A percentile compares a stretch with the other conserved stretches of the same genome.
These are phyloP conservation scores for Scaptomyza parva DNA, from an alignment of 2,888 invertebrate genomes.

Conservation along the genomic window DNA sequence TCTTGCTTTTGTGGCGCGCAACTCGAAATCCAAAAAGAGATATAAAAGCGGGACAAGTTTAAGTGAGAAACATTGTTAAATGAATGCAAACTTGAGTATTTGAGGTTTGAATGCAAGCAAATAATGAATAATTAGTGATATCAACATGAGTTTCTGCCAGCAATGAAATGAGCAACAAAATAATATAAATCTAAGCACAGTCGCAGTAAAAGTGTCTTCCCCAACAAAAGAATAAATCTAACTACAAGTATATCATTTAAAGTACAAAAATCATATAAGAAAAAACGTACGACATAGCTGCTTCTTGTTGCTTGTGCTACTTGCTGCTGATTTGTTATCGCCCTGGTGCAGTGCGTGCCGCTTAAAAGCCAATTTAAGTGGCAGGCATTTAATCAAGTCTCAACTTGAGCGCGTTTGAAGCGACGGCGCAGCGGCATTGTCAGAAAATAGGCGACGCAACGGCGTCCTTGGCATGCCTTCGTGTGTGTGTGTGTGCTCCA, in stretches of 20 bases:
- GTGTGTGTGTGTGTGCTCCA: conserved; percentile 2
- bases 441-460: conserved; percentile 22
- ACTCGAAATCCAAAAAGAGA: conserved; percentile 16
- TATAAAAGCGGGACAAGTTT: conserved; percentile 5
- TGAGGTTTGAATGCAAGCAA: conserved; percentile 5
- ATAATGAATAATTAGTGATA: conserved; percentile 1
- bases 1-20: conserved; percentile 40
- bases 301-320: conserved; percentile 6
- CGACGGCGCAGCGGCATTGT: conserved; percentile 38
- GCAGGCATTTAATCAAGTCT: conserved; percentile 72
- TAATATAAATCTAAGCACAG: too few relatives aligned
- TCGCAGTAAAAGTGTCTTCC: conserved; percentile 18
- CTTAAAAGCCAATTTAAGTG: conserved; percentile 72
- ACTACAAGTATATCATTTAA: conserved; percentile 14
- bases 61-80: conserved; percentile 3
- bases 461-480: conserved; percentile 40
- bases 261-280: background rate
- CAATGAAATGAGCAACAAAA: conserved; percentile 22
- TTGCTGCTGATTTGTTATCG: conserved; percentile 48
- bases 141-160: conserved; percentile 6
- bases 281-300: background rate
- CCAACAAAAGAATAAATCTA: conserved; percentile 4
- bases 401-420: conserved; percentile 19
- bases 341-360: conserved; percentile 40
- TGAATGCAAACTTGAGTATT: conserved; percentile 7